Evolutionary conservation across 2,888 invertebrate species (phyloP), one percentile per base, ranked within the genome.

Genomic region (Melinaea menophilus): DNA sequence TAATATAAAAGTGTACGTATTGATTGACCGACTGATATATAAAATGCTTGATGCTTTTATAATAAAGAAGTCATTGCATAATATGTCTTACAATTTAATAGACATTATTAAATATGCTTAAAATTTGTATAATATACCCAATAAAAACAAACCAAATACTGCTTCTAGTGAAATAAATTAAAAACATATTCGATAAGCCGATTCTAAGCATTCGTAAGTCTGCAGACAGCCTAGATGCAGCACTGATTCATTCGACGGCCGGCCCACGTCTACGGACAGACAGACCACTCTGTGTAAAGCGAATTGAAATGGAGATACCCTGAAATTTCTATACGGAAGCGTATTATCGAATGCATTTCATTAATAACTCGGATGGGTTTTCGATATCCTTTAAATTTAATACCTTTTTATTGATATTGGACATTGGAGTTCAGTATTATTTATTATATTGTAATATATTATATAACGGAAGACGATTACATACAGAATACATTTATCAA

Each of bases 171-270:
- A 41, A 7, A 2, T 9, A 9, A 41, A 7, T 9, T 9, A 9
- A 41, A 41, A 41, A 9, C 9, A n/a, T 55, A 45, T 55, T 47
- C 22, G 34, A 56, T 31, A n/a, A 33, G 41, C 47, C 58, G 12
- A 64, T 55, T 76, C 71, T 69, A 54, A 31, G 22, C 54, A 33
- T 56, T 63, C 9, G 2, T 45, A 66, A 37, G 62, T 75, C 80
- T 82, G 68, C 62, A 64, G 55, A 69, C 65, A 51, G 51, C 51
- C 12, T 51, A 75, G 64, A 69, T 67, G 77, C 77, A 76, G 75
- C 73, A 55, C 63, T 64, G 79, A 79, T 80, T 84, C 82, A 85
- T 82, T 83, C 79, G 76, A 75, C 75, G 84, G 78, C 74, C 86
- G 69, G 71, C 73, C 80, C 85, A 85, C 85, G 84, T 84, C 72